Evolutionary conservation across 1,140 invertebrate genomes (phyloP).

Genomic region (Wiebesia pumilae): DNA sequence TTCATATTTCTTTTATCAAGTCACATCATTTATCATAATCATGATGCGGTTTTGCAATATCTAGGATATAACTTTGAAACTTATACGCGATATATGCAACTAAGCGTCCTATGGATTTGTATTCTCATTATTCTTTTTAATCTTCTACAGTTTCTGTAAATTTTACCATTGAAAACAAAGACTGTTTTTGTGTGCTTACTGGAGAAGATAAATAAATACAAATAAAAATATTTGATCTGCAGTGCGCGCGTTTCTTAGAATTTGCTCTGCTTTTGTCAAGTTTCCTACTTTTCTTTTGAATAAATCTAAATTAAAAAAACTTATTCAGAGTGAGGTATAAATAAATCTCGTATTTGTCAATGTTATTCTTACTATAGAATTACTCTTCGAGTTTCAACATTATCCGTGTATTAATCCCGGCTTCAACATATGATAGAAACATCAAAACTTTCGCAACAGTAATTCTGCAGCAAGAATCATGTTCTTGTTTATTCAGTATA

Average conservation of each 20-base stretch:
- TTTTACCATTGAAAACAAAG: background rate
- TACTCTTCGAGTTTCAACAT: background rate
- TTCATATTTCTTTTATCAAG: no score
- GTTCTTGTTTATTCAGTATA: no score
- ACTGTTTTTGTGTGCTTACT: background rate
- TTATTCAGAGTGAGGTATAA: background rate
- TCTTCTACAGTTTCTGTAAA: background rate
- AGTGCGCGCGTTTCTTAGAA: background rate
- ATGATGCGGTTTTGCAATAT: background rate
- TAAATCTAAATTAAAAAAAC: background rate
- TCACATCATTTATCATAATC: background rate
- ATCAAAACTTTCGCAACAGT: background rate
- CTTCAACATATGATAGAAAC: background rate
- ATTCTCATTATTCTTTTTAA: background rate
- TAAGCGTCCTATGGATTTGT: background rate
- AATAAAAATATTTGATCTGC: constrained; percentile 19
- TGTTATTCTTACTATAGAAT: background rate
- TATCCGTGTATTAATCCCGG: background rate
- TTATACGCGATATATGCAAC: background rate
- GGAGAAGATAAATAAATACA: background rate
- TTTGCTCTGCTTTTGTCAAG: background rate
- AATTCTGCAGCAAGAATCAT: background rate
- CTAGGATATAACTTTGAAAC: background rate
- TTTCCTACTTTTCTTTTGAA: background rate
- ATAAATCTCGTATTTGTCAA: background rate